These are phyloP conservation scores for Nerophis lumbriciformis DNA, from an alignment of 2,113 vertebrate species.

Conservation along the genomic window DNA sequence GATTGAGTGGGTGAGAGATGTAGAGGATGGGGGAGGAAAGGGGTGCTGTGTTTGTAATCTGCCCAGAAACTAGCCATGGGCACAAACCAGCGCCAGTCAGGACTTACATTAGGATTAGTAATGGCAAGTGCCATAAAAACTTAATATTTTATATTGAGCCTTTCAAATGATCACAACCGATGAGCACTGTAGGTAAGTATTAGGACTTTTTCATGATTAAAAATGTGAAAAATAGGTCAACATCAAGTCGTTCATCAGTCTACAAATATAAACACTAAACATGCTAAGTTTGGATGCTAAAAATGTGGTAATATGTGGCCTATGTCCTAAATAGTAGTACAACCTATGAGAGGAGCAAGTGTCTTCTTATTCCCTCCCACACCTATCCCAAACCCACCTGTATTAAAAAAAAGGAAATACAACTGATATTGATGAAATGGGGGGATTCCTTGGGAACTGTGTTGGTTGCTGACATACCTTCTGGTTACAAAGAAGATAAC, in stretches of 20 bases:
- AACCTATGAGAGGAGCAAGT: slow-evolving; percentile 23
- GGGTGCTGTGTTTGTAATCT: slow-evolving; percentile 48
- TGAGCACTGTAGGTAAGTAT: neutral
- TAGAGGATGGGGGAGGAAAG: slow-evolving; percentile 30
- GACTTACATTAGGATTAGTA: neutral
- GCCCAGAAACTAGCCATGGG: slow-evolving; percentile 60
- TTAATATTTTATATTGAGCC: neutral
- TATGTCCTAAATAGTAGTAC: neutral
- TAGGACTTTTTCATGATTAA: neutral
- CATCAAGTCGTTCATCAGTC: neutral
- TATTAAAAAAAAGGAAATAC: neutral
- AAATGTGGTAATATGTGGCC: neutral
- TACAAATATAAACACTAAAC: neutral
- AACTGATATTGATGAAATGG: slow-evolving; percentile 16
- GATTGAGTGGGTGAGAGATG: slow-evolving; percentile 41
- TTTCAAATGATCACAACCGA: neutral
- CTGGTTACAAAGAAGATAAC: slow-evolving; percentile 2
- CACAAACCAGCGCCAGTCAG: slow-evolving; percentile 8
- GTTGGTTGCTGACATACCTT: slow-evolving; percentile 26
- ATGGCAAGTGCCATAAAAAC: neutral
- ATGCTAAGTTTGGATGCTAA: neutral
- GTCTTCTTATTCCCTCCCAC: slow-evolving; percentile 15
- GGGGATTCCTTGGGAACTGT: slow-evolving; percentile 17
- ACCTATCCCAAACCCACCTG: neutral
- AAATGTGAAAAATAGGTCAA: neutral